Conservation (phyloP, 2,888 invertebrate genomes). For the Dolomedes plantarius region DNA sequence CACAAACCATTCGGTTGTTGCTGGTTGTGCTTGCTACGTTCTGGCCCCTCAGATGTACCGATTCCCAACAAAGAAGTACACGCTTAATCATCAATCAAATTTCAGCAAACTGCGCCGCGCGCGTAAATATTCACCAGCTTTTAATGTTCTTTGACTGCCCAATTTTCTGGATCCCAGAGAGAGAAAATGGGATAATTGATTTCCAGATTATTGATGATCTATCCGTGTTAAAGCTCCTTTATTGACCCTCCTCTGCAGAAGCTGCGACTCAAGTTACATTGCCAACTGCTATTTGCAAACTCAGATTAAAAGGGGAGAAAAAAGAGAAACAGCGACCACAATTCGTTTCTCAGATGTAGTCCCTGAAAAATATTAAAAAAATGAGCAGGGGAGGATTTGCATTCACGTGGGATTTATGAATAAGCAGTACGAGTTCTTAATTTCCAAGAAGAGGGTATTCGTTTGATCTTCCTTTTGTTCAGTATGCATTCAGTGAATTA, state of each 20-base stretch:
- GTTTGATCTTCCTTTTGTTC: too few relatives aligned
- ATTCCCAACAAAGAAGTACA: slow-evolving; percentile 68
- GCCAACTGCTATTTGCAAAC: neutral
- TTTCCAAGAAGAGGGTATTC: too few relatives aligned
- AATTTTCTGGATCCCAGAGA: slow-evolving; percentile 42
- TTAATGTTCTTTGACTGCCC: slow-evolving; percentile 70
- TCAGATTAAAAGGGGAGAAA: too few relatives aligned
- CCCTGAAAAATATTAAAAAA: too few relatives aligned
- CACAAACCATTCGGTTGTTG: slow-evolving; percentile 29
- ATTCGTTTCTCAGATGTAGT: too few relatives aligned
- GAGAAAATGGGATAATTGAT: slow-evolving; percentile 46
- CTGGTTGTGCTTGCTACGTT: slow-evolving; percentile 9
- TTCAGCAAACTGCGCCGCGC: slow-evolving; percentile 43
- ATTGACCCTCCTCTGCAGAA: slow-evolving; percentile 9
- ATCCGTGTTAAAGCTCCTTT: slow-evolving; percentile 30
- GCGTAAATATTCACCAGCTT: slow-evolving; percentile 65
- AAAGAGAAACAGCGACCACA: too few relatives aligned
- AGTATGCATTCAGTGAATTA: too few relatives aligned
- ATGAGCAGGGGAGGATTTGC: too few relatives aligned
- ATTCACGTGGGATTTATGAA: too few relatives aligned
- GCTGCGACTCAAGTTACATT: neutral
- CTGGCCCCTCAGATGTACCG: slow-evolving; percentile 49
- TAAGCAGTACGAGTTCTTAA: too few relatives aligned
- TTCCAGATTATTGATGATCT: slow-evolving; percentile 52
- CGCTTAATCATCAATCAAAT: slow-evolving; percentile 65